Evolutionary conservation across 2,888 invertebrate species (phyloP).

Genomic region (Chaitophorus viminalis): DNA sequence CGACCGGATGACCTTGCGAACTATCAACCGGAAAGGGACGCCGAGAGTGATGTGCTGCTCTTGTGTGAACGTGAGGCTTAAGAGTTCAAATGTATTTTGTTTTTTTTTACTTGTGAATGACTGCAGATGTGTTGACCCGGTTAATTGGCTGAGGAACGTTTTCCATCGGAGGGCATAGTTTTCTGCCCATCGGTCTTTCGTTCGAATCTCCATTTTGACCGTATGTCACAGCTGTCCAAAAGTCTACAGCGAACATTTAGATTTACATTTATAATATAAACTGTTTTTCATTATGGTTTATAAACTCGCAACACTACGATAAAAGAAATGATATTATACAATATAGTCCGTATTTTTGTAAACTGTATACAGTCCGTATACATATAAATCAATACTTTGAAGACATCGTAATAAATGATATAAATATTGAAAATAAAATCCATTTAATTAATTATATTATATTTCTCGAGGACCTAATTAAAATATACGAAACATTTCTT

Average conservation of each 20-base stretch:
- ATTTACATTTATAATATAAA: background rate
- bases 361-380: too few relatives aligned
- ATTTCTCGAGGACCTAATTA: background rate
- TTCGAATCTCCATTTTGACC: slow-evolving; percentile 62
- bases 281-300: background rate
- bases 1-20: too few relatives aligned
- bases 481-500: background rate
- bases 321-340: too few relatives aligned
- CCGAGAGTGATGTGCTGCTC: background rate
- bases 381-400: background rate
- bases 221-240: background rate
- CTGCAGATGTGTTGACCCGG: slow-evolving; percentile 65
- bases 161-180: slow-evolving; percentile 64
- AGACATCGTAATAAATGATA: background rate
- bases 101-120: slow-evolving; percentile 62
- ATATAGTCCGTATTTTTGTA: too few relatives aligned
- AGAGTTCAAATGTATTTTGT: background rate
- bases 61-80: background rate
- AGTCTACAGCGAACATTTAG: background rate
- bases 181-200: slow-evolving; percentile 61
- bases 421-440: background rate
- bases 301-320: background rate
- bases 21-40: too few relatives aligned
- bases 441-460: background rate
- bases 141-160: slow-evolving; percentile 65